Base-by-base conservation (phyloP, 2,113 vertebrate genomes). In the Notarius quadriscutis region DNA sequence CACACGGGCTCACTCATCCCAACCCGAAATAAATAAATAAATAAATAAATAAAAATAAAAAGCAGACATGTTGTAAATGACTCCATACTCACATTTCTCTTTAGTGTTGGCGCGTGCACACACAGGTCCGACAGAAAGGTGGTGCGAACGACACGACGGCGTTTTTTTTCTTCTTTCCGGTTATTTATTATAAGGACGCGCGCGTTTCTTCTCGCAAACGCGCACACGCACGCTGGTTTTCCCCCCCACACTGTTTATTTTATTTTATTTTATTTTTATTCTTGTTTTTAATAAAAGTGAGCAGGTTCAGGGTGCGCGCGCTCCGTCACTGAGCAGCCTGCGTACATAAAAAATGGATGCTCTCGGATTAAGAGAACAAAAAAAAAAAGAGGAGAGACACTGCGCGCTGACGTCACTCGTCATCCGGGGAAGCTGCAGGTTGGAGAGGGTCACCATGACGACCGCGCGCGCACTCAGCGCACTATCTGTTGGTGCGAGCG, bases 331-430 rank as follows among this genome's bases (percentile, higher is more conserved):
- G 89, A 89, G 92, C 57, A 25, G 79, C 57, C 79, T 93, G 93
- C 93, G 84, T 60, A 75, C 55, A 50, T 75, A 60, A 60, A 80
- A 84, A 53, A 87, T 84, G 85, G 80, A 86, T 86, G 48, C 83
- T 65, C 12, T 84, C 60, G 86, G 86, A 87, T 85, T 85, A 85
- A 85, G 55, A 25, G 84, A 85, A 92, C 85, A 94, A 91, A 91
- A 94, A 91, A 93, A 80, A 93, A 90, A 91, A 92, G 91, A 41
- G 9, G 71, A 48, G 69, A 95, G 94, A 94, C 93, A 95, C 93
- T 94, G 93, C 94, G 93, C 87, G 90, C 85, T 96, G 95, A 96
- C 95, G 95, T 96, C 95, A 96, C 90, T 93, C 86, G 90, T 89
- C 92, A 92, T 91, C 89, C 89, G 91, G 91, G 91, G 89, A 60